A percentile compares a stretch with the other conserved stretches of the same genome.
Evolutionary conservation across 2,888 invertebrate genomes (phyloP).

Genomic region (Drosophila melanocephala): DNA sequence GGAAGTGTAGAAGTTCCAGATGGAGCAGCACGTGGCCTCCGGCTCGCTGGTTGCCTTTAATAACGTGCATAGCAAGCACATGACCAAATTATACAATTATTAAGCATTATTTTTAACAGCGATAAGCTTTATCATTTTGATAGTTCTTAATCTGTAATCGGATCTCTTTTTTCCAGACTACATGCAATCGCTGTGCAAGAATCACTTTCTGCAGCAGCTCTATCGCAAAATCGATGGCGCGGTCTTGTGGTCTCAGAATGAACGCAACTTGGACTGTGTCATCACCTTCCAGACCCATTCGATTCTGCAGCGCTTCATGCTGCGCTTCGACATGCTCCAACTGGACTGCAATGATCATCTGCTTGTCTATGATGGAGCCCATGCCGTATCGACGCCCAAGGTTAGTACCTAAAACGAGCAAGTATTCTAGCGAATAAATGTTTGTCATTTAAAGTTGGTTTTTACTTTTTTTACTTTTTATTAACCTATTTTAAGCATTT

Average conservation of each 20-base stretch:
- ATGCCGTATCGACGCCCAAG: constrained; percentile 94
- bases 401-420: constrained; percentile 86
- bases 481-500: neutral
- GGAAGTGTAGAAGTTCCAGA: constrained; percentile 60
- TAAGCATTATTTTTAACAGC: constrained; percentile 30
- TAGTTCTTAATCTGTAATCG: constrained; percentile 11
- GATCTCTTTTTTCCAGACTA: constrained; percentile 89
- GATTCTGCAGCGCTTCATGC: constrained; percentile 96
- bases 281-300: constrained; percentile 98
- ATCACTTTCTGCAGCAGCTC: constrained; percentile 94
- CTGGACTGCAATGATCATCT: constrained; percentile 97
- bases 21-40: constrained; percentile 31
- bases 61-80: constrained; percentile 10
- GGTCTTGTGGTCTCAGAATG: constrained; percentile 95
- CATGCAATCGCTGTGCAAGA: constrained; percentile 95
- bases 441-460: neutral
- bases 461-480: neutral
- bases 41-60: constrained; percentile 6
- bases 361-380: constrained; percentile 96
- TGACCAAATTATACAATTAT: constrained; percentile 43
- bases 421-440: neutral
- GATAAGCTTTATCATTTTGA: neutral
- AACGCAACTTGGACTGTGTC: constrained; percentile 95
- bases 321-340: constrained; percentile 95
- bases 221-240: constrained; percentile 97